phyloP scores from a whole-genome alignment of 2,888 invertebrate genomes.

The Bursaphelenchus okinawaensis region DNA sequence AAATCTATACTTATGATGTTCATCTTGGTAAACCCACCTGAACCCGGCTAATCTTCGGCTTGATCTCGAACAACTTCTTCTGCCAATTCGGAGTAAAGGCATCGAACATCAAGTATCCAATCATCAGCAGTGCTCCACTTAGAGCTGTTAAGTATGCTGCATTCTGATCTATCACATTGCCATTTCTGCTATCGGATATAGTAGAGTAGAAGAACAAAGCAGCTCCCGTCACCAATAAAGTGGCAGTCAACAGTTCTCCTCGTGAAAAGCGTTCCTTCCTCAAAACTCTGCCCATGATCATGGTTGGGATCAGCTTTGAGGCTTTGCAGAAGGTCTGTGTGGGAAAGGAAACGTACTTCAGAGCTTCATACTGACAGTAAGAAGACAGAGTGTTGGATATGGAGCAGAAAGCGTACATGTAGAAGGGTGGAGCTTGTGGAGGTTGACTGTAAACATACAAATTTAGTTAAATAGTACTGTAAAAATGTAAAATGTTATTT shows the following conservation, averaged over 20 bases:
- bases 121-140: conserved; percentile 77
- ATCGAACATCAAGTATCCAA: conserved; percentile 86
- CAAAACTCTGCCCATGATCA: conserved; percentile 92
- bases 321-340: conserved; percentile 77
- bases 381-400: conserved; percentile 95
- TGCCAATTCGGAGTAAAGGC: conserved; percentile 99
- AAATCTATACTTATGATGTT: no score
- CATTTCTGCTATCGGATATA: neutral
- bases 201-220: conserved; percentile 74
- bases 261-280: conserved; percentile 63
- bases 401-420: conserved; percentile 95
- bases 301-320: conserved; percentile 94
- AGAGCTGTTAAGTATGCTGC: conserved; percentile 18
- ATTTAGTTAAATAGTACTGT: neutral
- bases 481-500: no score
- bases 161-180: neutral
- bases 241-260: conserved; percentile 79
- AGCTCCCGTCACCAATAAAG: conserved; percentile 85
- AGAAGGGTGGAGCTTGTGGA: conserved; percentile 77
- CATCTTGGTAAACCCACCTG: no score
- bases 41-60: conserved; percentile 45
- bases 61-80: conserved; percentile 71
- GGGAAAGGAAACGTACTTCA: conserved; percentile 95
- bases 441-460: conserved; percentile 61
- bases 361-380: conserved; percentile 98